Base-by-base conservation (phyloP, 2,888 invertebrate species). In the Torymus auratus region DNA sequence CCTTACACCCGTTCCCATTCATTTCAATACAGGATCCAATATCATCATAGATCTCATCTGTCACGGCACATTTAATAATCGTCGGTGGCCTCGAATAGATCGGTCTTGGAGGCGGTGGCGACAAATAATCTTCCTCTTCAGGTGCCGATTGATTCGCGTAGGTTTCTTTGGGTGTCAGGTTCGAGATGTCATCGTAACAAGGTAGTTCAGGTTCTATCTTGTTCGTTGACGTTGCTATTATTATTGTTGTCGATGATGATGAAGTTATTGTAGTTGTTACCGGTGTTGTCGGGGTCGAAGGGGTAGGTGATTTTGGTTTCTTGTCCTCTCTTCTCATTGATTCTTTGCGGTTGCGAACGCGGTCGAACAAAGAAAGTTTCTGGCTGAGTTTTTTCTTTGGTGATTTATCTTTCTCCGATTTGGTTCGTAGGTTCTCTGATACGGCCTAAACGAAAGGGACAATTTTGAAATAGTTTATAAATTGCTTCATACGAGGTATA, bases 81-180 rank as follows among this genome's bases (percentile, higher is more conserved):
- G 72, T 61, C 17, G 86, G 83, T 2, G 87, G 85, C 61, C 85
- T 84, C 17, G 79, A 75, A 28, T 85, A 85, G 77, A 90, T 83
- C 1, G 90, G 88, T 53, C 88, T 84, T 0, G 90, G 90, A 2
- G 86, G 86, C 1, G 91, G 90, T 4, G 87, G 89, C 41, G 83
- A 85, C 50, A 85, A 85, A 70, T 90, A 90, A 70, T 88, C 84
- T 58, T 86, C 80, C 41, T 85, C 81, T 13, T 76, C 71, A 3
- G 5, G 12, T 0, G 3, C 53, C 52, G 15, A 4, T 12, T 15
- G n/a, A 7, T n/a, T 72, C 20, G 53, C 74, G 1, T 52, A 60
- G 17, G 15, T 64, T 64, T 73, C 84, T 56, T 20, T 20, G 20
- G 68, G 15, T 0, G 53, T 50, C 0, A 84, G 28, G n/a, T 71